phyloP scores from a whole-genome alignment of 2,888 invertebrate genomes.

The Mongoloraphidia duomilia region DNA sequence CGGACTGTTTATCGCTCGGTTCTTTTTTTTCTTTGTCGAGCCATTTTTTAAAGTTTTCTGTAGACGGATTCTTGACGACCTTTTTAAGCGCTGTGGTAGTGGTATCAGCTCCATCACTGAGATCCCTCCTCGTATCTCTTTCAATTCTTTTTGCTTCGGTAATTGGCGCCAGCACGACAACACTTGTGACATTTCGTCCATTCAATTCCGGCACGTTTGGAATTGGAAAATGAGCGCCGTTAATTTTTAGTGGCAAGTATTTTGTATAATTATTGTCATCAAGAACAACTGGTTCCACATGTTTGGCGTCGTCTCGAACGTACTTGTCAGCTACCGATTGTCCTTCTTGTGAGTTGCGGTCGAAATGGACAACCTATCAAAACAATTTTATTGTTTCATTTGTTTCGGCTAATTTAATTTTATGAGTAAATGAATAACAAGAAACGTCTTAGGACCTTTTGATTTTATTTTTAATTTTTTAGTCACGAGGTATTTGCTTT shows the following conservation, averaged over 20 bases:
- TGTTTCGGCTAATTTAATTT: too few species aligned
- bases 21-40: slow-evolving; percentile 62
- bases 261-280: slow-evolving; percentile 65
- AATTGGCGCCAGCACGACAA: slow-evolving; percentile 73
- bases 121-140: slow-evolving; percentile 37
- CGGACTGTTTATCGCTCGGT: slow-evolving; percentile 61
- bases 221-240: slow-evolving; percentile 70
- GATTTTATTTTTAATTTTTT: too few species aligned
- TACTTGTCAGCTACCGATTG: slow-evolving; percentile 56
- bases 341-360: slow-evolving; percentile 59
- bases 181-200: slow-evolving; percentile 67
- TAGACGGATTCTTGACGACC: slow-evolving; percentile 57
- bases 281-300: slow-evolving; percentile 58
- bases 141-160: slow-evolving; percentile 35
- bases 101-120: slow-evolving; percentile 50
- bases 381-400: too few species aligned
- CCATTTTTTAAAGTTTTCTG: slow-evolving; percentile 68
- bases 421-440: too few species aligned
- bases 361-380: slow-evolving; percentile 53
- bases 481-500: too few species aligned
- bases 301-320: slow-evolving; percentile 55
- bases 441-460: too few species aligned
- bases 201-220: slow-evolving; percentile 62
- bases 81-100: slow-evolving; percentile 63
- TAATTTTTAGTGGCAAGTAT: slow-evolving; percentile 71